A percentile compares a stretch with the other conserved stretches of the same genome.
Evolutionary conservation across 2,797 vertebrate species (phyloP).

Genomic region (Sebastes hopkinsi): DNA sequence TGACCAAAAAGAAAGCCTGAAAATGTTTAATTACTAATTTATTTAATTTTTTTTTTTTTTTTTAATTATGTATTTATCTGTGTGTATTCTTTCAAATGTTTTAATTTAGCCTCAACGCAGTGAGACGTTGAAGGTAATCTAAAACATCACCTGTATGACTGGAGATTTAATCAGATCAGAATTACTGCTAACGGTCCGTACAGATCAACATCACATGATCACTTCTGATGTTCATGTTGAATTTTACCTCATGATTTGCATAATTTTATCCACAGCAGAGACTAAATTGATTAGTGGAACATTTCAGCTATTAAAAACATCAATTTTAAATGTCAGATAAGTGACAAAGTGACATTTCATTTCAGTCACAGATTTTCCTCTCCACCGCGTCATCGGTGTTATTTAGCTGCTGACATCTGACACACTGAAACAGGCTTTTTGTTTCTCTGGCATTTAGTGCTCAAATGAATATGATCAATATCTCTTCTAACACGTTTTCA

Average conservation of each 20-base stretch:
- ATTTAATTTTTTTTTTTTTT: too few species aligned
- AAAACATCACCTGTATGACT: background rate
- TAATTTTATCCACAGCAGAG: background rate
- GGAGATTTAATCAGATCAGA: background rate
- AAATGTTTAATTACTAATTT: too few species aligned
- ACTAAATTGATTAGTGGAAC: slow-evolving; percentile 2
- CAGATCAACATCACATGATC: background rate
- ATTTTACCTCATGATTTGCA: background rate
- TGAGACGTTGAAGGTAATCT: background rate
- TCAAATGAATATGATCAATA: slow-evolving; percentile 36
- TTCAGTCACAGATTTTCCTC: slow-evolving; percentile 8
- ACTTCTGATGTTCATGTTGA: background rate
- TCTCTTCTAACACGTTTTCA: slow-evolving; percentile 15
- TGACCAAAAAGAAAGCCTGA: background rate
- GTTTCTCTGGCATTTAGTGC: slow-evolving; percentile 48
- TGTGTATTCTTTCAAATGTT: too few species aligned
- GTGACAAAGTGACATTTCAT: slow-evolving; percentile 51
- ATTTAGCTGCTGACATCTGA: slow-evolving; percentile 45
- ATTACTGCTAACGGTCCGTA: background rate
- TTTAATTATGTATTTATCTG: too few species aligned
- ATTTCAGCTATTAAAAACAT: slow-evolving; percentile 17
- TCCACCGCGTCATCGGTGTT: background rate
- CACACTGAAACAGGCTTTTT: background rate
- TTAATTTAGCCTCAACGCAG: too few species aligned
- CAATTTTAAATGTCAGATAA: slow-evolving; percentile 50